phyloP scores from a whole-genome alignment of 2,797 vertebrate species.

The Typhlichthys eigenmanni region DNA sequence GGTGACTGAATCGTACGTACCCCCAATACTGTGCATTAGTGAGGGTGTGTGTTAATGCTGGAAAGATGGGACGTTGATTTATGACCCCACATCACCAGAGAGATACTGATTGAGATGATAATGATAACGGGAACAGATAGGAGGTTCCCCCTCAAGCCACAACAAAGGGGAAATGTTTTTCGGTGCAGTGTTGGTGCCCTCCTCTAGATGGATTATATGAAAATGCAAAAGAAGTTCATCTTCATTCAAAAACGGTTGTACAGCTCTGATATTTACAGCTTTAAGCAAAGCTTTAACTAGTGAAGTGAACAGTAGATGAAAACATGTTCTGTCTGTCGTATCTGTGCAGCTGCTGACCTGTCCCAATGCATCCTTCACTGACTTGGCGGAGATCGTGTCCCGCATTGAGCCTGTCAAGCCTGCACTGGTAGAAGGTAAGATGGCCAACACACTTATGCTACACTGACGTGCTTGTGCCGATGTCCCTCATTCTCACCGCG shows the following conservation, averaged over 20 bases:
- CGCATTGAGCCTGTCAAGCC: slow-evolving; percentile 89
- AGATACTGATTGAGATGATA: neutral
- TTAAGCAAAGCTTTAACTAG: too few species aligned
- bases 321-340: neutral
- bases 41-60: slow-evolving; percentile 12
- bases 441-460: neutral
- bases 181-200: neutral
- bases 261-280: too few species aligned
- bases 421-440: slow-evolving; percentile 84
- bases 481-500: too few species aligned
- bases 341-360: slow-evolving; percentile 82
- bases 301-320: too few species aligned
- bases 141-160: neutral
- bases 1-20: too few species aligned
- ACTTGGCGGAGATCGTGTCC: slow-evolving; percentile 94
- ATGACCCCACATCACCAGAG: neutral
- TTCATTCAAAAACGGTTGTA: too few species aligned
- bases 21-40: neutral
- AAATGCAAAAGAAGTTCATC: too few species aligned
- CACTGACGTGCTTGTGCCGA: too few species aligned
- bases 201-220: too few species aligned
- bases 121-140: slow-evolving; percentile 5
- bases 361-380: slow-evolving; percentile 93
- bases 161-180: slow-evolving; percentile 5
- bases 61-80: slow-evolving; percentile 23